Evolutionary conservation across 2,113 vertebrate species (phyloP), one percentile per base, ranked within the genome.

Genomic region (Myrmophylax atrothorax): DNA sequence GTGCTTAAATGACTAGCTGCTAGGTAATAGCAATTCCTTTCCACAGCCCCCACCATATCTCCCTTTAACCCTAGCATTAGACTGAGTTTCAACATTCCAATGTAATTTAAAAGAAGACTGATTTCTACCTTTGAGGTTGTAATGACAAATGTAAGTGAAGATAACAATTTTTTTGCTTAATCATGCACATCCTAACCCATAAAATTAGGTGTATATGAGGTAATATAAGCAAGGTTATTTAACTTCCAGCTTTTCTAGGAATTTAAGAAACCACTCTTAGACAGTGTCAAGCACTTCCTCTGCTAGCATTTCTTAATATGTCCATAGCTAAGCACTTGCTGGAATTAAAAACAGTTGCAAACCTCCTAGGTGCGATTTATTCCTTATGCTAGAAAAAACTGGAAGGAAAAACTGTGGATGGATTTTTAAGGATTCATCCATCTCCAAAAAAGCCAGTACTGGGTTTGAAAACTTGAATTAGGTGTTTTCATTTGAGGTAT

Each of bases 91-190:
- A 94, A 93, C 15, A 70, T 93, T 76, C 18, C 18, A 84, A 9
- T 55, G 38, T 67, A 88, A 78, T 70, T 79, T 86, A 19, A 80
- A 86, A 90, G 31, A 94, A 24, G 14, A 55, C 29, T 67, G 33
- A 6, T 77, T 97, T 86, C 93, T 86, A 58, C 29, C 35, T 90
- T 50, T 78, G 64, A 77, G 76, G 17, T 84, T 95, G 66, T 77
- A 92, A 80, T 73, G 76, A 81, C 52, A 94, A 94, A 89, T 90
- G 29, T 90, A 93, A 93, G 29, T 70, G 52, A 93, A 92, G 59
- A 81, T 81, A 94, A 73, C 37, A 58, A 77, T 84, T 90, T 74
- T 90, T 93, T 84, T 66, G 18, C 33, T 86, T 88, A 92, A 93
- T 86, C 50, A 62, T 56, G 44, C 85, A 55, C 60, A 80, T 62